phyloP scores from a whole-genome alignment of 1,140 invertebrate genomes.

The Lutraria rhynchaena region DNA sequence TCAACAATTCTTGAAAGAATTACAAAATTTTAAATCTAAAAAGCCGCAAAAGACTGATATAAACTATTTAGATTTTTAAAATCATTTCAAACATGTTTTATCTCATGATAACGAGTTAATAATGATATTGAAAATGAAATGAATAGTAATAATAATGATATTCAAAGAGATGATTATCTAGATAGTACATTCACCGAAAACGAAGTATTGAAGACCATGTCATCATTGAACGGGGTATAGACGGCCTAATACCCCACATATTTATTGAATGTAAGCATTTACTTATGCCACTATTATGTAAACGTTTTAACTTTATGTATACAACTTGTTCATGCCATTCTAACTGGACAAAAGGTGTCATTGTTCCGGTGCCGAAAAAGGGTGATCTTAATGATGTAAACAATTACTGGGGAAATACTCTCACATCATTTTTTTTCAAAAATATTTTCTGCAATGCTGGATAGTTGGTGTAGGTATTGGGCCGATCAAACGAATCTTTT shows the following conservation, averaged over 20 bases:
- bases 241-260: slow-evolving; percentile 8
- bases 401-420: slow-evolving; percentile 45
- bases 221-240: background rate
- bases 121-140: background rate
- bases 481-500: slow-evolving; percentile 20
- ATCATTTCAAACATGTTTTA: no score
- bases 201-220: background rate
- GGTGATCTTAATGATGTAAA: slow-evolving; percentile 45
- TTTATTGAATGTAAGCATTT: slow-evolving; percentile 18
- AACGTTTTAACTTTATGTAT: slow-evolving; percentile 30
- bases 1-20: no score
- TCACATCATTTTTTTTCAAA: slow-evolving; percentile 35
- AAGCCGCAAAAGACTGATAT: no score
- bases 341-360: slow-evolving; percentile 39
- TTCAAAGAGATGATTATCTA: background rate
- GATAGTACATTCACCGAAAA: background rate
- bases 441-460: slow-evolving; percentile 40
- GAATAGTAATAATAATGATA: background rate
- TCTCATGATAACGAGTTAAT: no score
- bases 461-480: slow-evolving; percentile 21
- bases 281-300: slow-evolving; percentile 13
- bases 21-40: no score
- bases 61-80: no score
- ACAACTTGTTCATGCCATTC: slow-evolving; percentile 7
- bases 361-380: slow-evolving; percentile 51